Conservation (phyloP, 1,140 invertebrate genomes). For the Drosophila chauvacae region DNA sequence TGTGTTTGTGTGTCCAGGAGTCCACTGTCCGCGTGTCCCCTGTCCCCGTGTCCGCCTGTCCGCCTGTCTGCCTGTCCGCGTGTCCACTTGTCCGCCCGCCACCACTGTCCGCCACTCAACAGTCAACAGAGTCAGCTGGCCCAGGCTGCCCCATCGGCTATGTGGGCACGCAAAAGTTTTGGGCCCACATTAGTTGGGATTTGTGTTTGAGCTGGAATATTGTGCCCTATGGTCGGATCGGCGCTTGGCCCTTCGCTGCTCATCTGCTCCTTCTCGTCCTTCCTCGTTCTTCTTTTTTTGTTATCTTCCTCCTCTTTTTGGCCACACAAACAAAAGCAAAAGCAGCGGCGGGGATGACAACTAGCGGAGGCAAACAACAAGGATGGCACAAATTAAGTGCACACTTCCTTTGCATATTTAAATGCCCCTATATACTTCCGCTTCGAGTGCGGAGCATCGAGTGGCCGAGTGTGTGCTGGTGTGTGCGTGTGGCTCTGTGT, state of each 20-base stretch:
- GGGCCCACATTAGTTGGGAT: constrained; percentile 80
- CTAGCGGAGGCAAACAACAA: constrained; percentile 68
- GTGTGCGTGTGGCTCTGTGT: constrained; percentile 13
- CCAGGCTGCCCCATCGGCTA: constrained; percentile 35
- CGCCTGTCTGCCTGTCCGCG: background rate
- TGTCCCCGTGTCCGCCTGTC: constrained; percentile 9
- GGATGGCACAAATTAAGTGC: constrained; percentile 82
- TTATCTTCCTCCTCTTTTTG: constrained; percentile 17
- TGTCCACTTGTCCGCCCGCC: constrained; percentile 30
- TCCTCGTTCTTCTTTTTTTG: constrained; percentile 8
- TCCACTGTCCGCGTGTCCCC: constrained; percentile 1
- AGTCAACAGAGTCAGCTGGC: constrained; percentile 79
- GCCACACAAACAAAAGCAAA: constrained; percentile 59
- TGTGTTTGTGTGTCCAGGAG: background rate
- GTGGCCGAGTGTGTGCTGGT: constrained; percentile 11
- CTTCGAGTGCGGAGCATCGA: constrained; percentile 52
- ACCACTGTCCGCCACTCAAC: constrained; percentile 63
- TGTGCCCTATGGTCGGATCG: constrained; percentile 71
- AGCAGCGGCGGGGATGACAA: constrained; percentile 51
- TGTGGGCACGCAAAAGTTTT: constrained; percentile 73
- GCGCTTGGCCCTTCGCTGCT: constrained; percentile 51
- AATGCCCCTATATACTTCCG: constrained; percentile 82
- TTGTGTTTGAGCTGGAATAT: constrained; percentile 79
- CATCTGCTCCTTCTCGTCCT: constrained; percentile 21
- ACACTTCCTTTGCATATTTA: constrained; percentile 83